These are phyloP conservation scores for Dione vanillae DNA, from an alignment of 2,888 invertebrate species.

Conservation along the genomic window DNA sequence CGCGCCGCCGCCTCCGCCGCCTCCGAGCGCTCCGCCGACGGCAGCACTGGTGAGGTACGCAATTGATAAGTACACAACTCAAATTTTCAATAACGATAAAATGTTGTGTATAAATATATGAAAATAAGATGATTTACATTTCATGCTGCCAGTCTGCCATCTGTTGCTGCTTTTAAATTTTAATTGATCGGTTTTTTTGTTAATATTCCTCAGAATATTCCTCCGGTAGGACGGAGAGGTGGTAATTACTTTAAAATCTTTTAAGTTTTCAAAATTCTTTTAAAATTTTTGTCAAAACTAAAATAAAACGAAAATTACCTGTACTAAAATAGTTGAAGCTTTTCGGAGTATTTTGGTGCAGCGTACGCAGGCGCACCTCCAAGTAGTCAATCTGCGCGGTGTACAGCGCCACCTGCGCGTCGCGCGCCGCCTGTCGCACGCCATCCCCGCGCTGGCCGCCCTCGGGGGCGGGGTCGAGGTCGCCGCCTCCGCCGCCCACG, in stretches of 20 bases:
- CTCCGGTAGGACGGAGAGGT: no score
- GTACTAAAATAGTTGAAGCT: constrained; percentile 65
- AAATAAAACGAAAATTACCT: constrained; percentile 53
- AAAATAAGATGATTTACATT: no score
- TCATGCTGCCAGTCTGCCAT: no score
- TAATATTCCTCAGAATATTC: no score
- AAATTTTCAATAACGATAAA: no score
- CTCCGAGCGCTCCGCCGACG: constrained; percentile 60
- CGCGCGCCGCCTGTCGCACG: constrained; percentile 67
- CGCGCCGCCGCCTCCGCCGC: constrained; percentile 80
- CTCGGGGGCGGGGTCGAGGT: constrained; percentile 60
- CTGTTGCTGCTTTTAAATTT: no score
- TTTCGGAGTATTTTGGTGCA: constrained; percentile 54
- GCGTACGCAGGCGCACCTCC: constrained; percentile 63
- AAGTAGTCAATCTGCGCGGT: constrained; percentile 82
- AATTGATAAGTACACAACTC: background rate
- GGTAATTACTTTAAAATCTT: no score
- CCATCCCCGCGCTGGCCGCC: constrained; percentile 55
- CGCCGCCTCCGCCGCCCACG: constrained; percentile 56
- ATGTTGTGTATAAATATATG: no score
- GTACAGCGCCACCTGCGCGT: constrained; percentile 82
- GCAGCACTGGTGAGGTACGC: constrained; percentile 57
- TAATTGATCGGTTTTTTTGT: no score
- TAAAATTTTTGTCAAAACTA: no score
- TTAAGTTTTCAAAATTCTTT: no score